A percentile compares a stretch with the other conserved stretches of the same genome.
phyloP scores from a whole-genome alignment of 2,888 invertebrate species.

The Baronia brevicornis region DNA sequence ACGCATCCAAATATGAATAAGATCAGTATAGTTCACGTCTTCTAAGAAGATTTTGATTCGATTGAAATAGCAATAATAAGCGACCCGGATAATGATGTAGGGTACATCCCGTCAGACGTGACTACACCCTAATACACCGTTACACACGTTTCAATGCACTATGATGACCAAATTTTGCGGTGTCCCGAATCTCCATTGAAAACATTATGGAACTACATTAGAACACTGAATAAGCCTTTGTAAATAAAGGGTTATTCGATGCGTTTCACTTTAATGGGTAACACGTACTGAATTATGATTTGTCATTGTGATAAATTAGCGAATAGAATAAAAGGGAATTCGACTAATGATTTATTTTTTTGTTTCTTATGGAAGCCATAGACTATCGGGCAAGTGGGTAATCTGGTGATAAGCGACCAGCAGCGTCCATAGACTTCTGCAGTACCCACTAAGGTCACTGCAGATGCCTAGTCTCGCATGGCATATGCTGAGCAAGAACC shows the following conservation, averaged over 20 bases:
- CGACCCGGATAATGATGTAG: neutral
- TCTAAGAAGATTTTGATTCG: neutral
- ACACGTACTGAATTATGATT: conserved; percentile 33
- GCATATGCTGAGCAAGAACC: too few relatives aligned
- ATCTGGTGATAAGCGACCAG: too few relatives aligned
- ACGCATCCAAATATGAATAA: too few relatives aligned
- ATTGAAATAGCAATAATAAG: neutral
- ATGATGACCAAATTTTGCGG: conserved; percentile 64
- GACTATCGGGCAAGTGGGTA: too few relatives aligned
- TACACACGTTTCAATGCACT: conserved; percentile 53
- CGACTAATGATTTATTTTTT: too few relatives aligned
- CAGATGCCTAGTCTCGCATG: too few relatives aligned
- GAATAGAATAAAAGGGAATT: too few relatives aligned
- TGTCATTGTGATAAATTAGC: conserved; percentile 30
- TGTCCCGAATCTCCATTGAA: conserved; percentile 54
- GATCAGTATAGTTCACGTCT: too few relatives aligned
- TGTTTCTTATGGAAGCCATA: too few relatives aligned
- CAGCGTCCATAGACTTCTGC: too few relatives aligned
- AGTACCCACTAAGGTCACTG: too few relatives aligned
- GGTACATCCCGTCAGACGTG: conserved; percentile 7
- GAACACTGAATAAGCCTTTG: conserved; percentile 31
- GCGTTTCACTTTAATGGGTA: conserved; percentile 45
- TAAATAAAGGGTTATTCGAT: conserved; percentile 20
- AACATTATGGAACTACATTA: conserved; percentile 35
- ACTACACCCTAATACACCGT: conserved; percentile 34